Conservation (phyloP, 2,797 vertebrate genomes). For the Xenopus petersii region DNA sequence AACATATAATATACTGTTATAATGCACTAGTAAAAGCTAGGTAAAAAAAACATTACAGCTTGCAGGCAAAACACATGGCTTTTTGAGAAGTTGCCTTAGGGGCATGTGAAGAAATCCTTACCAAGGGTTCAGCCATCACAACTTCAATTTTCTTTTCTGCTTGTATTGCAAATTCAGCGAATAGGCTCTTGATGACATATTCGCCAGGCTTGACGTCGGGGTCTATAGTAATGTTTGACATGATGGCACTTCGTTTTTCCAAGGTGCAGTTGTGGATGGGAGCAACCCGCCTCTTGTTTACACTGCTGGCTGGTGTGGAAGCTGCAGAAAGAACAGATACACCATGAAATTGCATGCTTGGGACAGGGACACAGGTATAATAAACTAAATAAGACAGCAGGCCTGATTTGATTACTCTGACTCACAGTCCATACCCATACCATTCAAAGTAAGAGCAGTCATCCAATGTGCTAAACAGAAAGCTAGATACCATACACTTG, state of each 20-base stretch:
- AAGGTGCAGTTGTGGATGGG: conserved; percentile 75
- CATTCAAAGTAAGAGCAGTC: too few relatives aligned
- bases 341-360: not conserved
- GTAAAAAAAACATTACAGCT: too few relatives aligned
- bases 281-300: conserved; percentile 82
- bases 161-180: conserved; percentile 97
- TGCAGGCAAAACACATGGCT: too few relatives aligned
- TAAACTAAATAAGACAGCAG: too few relatives aligned
- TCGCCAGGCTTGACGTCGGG: conserved; percentile 98
- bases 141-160: conserved; percentile 99
- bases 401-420: too few relatives aligned
- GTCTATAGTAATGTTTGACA: conserved; percentile 98
- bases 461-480: too few relatives aligned
- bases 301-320: conserved; percentile 81
- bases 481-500: too few relatives aligned
- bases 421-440: too few relatives aligned
- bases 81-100: too few relatives aligned
- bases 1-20: too few relatives aligned
- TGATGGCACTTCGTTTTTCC: conserved; percentile 85
- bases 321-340: conserved; percentile 63
- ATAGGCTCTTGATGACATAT: conserved; percentile 99
- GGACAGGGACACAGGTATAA: too few relatives aligned
- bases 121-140: conserved; percentile 98
- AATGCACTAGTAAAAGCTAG: too few relatives aligned
- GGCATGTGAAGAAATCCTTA: conserved; percentile 65